Evolutionary conservation across 2,888 invertebrate genomes (phyloP).

Genomic region (Sympetrum striolatum): DNA sequence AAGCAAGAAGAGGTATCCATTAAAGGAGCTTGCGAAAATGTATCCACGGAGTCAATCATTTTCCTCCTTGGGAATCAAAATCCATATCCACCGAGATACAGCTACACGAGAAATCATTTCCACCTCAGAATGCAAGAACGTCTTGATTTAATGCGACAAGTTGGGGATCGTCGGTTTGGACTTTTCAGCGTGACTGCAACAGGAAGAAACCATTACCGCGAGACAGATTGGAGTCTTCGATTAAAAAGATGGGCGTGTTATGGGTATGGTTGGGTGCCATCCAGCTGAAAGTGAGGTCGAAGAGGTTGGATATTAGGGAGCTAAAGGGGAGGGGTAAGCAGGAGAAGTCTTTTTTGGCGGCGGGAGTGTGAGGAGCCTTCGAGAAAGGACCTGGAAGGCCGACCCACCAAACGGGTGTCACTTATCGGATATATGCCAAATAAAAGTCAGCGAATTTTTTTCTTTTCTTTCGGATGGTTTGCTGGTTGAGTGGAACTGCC

Average conservation of each 20-base stretch:
- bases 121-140: conserved; percentile 12
- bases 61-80: not conserved
- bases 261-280: conserved; percentile 6
- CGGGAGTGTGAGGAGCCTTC: not conserved
- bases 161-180: not conserved
- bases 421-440: conserved; percentile 21
- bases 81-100: not conserved
- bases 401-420: conserved; percentile 31
- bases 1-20: no score
- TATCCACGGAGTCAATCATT: not conserved
- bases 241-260: conserved; percentile 25
- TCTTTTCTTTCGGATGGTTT: not conserved
- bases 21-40: no score
- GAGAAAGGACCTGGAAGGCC: not conserved
- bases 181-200: conserved; percentile 29
- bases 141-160: conserved; percentile 37
- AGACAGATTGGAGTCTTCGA: conserved; percentile 42
- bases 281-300: not conserved
- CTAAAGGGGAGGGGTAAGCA: not conserved
- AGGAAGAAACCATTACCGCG: conserved; percentile 40
- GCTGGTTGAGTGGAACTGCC: not conserved
- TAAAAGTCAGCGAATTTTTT: not conserved
- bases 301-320: not conserved
- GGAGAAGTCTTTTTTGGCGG: not conserved
- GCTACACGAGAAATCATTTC: not conserved